phyloP scores from a whole-genome alignment of 2,888 invertebrate species.

The Drosophila mercatorum region DNA sequence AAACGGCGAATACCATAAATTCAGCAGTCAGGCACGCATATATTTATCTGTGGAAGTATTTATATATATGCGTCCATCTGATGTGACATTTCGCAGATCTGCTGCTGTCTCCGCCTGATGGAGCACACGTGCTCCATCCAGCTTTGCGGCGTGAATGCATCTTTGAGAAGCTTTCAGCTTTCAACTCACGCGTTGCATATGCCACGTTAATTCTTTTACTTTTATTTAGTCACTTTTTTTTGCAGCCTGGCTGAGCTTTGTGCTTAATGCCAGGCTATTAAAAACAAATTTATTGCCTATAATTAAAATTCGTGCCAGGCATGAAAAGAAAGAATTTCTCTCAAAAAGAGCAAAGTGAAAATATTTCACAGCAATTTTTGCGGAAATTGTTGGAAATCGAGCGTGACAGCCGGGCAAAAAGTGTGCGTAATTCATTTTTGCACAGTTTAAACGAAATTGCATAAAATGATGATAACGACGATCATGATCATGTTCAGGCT shows the following conservation, averaged over 20 bases:
- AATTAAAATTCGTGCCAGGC: conserved; percentile 62
- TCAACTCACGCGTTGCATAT: conserved; percentile 16
- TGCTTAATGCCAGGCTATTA: conserved; percentile 59
- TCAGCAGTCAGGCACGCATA: conserved; percentile 1
- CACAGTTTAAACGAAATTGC: conserved; percentile 48
- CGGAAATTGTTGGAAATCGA: conserved; percentile 71
- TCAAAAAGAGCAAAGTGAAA: conserved; percentile 10
- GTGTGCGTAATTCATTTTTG: conserved; percentile 48
- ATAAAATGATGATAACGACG: conserved; percentile 21
- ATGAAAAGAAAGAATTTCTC: conserved; percentile 3
- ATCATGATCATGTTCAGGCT: background rate
- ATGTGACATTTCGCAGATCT: conserved; percentile 9
- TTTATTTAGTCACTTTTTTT: conserved; percentile 8
- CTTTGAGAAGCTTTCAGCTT: conserved; percentile 9
- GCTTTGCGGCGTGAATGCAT: conserved; percentile 22
- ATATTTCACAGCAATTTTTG: conserved; percentile 34
- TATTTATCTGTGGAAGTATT: background rate
- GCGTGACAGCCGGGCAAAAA: conserved; percentile 50
- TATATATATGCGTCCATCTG: background rate
- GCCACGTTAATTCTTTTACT: conserved; percentile 20
- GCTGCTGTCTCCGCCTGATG: conserved; percentile 7
- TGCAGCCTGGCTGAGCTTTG: conserved; percentile 16
- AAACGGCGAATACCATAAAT: conserved; percentile 20
- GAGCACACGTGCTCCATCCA: conserved; percentile 7
- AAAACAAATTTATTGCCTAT: conserved; percentile 69